Base-by-base conservation (phyloP, 2,888 invertebrate genomes). In the Epinotia nisella region DNA sequence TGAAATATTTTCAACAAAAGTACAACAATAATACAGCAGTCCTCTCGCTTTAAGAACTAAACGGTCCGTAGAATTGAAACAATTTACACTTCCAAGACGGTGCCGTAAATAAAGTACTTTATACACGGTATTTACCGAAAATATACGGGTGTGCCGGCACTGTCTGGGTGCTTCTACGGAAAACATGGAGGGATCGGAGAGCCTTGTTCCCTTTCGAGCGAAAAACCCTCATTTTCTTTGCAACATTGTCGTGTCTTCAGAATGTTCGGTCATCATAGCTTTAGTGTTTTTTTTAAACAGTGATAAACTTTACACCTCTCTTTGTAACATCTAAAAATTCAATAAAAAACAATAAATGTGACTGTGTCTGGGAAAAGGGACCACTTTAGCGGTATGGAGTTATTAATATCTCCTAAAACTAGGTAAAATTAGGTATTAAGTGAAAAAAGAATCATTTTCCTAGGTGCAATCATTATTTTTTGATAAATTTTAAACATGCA, bases 91-190 rank as follows among this genome's bases (percentile, higher is more conserved):
- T 49, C n/a, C 49, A 49, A 49, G 49, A n/a, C n/a, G n/a, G 4
- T n/a, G 49, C 58, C n/a, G 58, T n/a, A 35, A 58, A 35, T 29
- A 29, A 58, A n/a, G 29, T 9, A 58, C n/a, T 58, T 49, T 49
- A 49, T 49, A 49, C 49, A 49, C 49, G 49, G n/a, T 49, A n/a
- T 49, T 49, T n/a, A 49, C 49, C 49, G 7, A n/a, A 4, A 49
- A 49, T 49, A 49, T 49, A 49, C 49, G 49, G 1, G n/a, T 13
- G 49, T n/a, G n/a, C 4, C 1, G 45, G 45, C 49, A 49, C 49
- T 49, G 49, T 49, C n/a, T n/a, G 49, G 13, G 15, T 49, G n/a
- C 7, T 45, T 45, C 45, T 45, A 45, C n/a, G 45, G 4, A 45
- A 45, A 15, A 15, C 45, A 45, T 11, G 41, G n/a, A 41, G 10